Base-by-base conservation (phyloP, 2,113 vertebrate species). In the Cranoglanis bouderius region DNA sequence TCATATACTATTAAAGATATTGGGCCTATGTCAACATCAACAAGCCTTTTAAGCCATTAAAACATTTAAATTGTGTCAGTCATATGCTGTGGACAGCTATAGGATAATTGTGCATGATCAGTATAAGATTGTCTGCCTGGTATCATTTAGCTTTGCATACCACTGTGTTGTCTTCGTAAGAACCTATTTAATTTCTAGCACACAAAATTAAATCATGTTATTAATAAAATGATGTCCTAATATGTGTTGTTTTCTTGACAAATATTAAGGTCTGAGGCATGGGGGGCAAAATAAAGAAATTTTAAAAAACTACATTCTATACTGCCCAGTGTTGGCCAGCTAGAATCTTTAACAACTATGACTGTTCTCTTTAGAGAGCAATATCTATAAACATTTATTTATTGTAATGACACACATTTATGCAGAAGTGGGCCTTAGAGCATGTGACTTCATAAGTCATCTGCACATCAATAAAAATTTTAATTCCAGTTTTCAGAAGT, bases 401-500 rank as follows among this genome's bases (percentile, higher is more conserved):
- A 88, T 82, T 51, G 61, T 87, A 46, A 53, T 72, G 80, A 82
- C 61, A 83, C 35, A 12, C 87, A 63, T 26, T 75, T 21, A 26
- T 74, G 63, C 78, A 70, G 40, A 55, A 75, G 3, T 57, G 24
- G 26, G 29, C 81, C 81, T 75, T 57, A 49, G 65, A 67, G 57
- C 67, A 75, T 84, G 77, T 85, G 57, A 59, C 84, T 81, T 70
- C 53, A 72, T 55, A 86, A 72, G 63, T 83, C 77, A 57, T 61
- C 74, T 67, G 32, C 59, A 57, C 38, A 59, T 88, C 88, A 51
- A 21, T 77, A 46, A 57, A 85, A n/a, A 32, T 61, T 14, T 74
- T 49, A 90, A 91, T 85, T 78, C 87, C 80, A 86, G 32, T 87
- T 86, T 91, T 92, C 74, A 89, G 46, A 87, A 70, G 89, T 90